These are phyloP conservation scores for Hoplodrina blanda DNA, from an alignment of 2,888 invertebrate species.

Conservation along the genomic window DNA sequence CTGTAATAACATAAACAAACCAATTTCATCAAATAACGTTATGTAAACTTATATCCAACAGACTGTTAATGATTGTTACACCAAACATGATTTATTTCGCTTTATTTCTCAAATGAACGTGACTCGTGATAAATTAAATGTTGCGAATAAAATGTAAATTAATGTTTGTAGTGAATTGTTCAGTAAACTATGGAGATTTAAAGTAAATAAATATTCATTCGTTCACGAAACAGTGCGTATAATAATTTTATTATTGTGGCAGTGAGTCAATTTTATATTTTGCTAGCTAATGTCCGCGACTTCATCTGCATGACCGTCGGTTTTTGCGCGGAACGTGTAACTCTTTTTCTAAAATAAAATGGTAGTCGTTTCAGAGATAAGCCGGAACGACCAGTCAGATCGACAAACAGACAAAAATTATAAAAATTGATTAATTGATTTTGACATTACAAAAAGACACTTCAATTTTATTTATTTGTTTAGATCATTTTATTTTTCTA, in stretches of 20 bases:
- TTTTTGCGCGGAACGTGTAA: too few relatives aligned
- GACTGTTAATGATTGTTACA: conserved; percentile 6
- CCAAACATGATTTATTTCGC: conserved; percentile 21
- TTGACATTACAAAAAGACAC: too few relatives aligned
- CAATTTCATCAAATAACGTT: neutral
- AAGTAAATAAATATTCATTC: conserved; percentile 24
- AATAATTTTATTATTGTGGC: conserved; percentile 4
- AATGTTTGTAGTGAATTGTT: conserved; percentile 23
- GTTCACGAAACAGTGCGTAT: neutral
- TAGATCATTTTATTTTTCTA: too few relatives aligned
- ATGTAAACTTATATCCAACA: neutral
- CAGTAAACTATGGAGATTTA: conserved; percentile 18
- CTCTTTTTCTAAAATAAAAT: too few relatives aligned
- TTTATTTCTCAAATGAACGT: neutral
- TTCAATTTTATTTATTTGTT: too few relatives aligned
- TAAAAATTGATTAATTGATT: too few relatives aligned
- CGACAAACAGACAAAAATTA: too few relatives aligned
- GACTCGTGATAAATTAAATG: neutral
- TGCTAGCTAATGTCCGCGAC: too few relatives aligned
- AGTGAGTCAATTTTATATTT: neutral
- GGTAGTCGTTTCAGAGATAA: too few relatives aligned
- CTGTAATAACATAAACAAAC: neutral
- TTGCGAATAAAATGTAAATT: conserved; percentile 12
- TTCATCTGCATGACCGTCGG: too few relatives aligned
- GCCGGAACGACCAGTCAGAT: too few relatives aligned